phyloP scores from a whole-genome alignment of 2,797 vertebrate species.

The Rhabdophis nuchalis region DNA sequence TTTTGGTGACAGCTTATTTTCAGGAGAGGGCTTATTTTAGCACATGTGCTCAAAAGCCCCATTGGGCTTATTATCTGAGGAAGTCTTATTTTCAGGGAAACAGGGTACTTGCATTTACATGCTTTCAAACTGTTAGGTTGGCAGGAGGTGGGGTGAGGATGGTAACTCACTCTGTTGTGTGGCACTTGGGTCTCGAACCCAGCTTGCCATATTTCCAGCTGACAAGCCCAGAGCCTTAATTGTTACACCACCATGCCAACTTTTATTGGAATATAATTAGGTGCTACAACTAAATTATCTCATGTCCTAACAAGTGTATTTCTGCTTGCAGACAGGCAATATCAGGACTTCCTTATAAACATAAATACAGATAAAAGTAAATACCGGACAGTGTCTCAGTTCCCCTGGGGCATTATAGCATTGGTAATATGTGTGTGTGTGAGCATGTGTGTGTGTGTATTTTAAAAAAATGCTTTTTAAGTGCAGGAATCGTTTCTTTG shows the following conservation, averaged over 20 bases:
- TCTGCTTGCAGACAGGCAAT: background rate
- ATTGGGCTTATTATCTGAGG: too few relatives aligned
- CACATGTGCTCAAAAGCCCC: too few relatives aligned
- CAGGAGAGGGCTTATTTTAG: too few relatives aligned
- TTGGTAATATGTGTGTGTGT: background rate
- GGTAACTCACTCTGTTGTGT: background rate
- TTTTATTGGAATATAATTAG: background rate
- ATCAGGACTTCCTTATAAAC: background rate
- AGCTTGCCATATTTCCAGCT: too few relatives aligned
- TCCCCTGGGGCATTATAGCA: background rate
- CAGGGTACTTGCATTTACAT: background rate
- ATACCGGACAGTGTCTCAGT: background rate
- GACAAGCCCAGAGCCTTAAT: too few relatives aligned
- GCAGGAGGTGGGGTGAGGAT: background rate
- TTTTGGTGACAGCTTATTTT: too few relatives aligned
- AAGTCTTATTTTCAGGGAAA: too few relatives aligned
- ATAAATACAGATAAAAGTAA: background rate
- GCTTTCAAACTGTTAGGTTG: background rate
- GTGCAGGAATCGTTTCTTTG: background rate
- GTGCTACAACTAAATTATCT: background rate
- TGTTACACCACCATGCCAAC: too few relatives aligned
- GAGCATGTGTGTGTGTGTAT: background rate
- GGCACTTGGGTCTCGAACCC: background rate
- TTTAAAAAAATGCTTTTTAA: background rate
- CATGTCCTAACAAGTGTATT: background rate